Evolutionary conservation across 2,113 vertebrate genomes (phyloP).

Genomic region (Odocoileus virginianus): DNA sequence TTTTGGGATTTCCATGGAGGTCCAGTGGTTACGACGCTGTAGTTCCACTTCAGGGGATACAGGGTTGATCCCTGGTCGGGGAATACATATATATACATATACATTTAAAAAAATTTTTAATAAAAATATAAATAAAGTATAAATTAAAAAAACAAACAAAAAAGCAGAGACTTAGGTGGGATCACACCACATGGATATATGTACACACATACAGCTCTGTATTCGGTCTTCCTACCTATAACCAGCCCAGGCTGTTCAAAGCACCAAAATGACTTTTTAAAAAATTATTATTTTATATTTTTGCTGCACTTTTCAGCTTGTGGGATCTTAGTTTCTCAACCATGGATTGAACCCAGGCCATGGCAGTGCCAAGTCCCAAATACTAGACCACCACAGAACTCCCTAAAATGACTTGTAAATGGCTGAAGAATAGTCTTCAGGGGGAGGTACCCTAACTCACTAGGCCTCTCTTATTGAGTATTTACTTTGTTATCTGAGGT

Average conservation of each 20-base stretch:
- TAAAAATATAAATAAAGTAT: not conserved
- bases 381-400: not conserved
- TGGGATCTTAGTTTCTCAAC: not conserved
- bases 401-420: not conserved
- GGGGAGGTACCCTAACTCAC: not conserved
- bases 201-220: accelerated
- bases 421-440: not conserved
- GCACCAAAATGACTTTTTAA: not conserved
- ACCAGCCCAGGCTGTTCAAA: not conserved
- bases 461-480: not conserved
- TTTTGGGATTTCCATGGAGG: not conserved
- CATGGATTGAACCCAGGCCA: not conserved
- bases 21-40: not conserved
- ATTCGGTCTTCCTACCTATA: not conserved
- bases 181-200: no score
- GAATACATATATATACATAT: not conserved
- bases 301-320: not conserved
- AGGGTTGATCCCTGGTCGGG: not conserved
- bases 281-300: not conserved
- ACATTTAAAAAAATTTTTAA: not conserved
- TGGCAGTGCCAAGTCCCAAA: not conserved
- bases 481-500: not conserved
- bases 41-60: not conserved
- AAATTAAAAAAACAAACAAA: not conserved
- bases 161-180: not conserved